Conservation (phyloP, 92 coral and sea anemone species). For the Bergia sp. region DNA sequence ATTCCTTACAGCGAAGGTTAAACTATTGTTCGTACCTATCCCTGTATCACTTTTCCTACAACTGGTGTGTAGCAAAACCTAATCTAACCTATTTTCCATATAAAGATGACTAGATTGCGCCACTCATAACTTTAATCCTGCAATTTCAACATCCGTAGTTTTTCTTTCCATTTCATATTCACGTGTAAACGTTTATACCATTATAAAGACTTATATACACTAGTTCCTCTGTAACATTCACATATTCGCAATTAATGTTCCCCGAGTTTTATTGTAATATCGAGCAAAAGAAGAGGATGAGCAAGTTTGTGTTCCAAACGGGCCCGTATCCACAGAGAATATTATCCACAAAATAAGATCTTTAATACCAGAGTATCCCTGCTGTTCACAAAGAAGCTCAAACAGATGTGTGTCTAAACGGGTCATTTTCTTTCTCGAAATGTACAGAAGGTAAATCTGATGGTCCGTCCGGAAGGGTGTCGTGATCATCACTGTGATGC, state of each 20-base stretch:
- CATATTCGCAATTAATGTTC: background rate
- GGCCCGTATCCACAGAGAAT: background rate
- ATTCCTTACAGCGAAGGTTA: too few species aligned
- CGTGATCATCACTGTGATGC: constrained; percentile 14
- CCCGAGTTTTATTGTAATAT: background rate
- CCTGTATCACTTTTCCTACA: too few species aligned
- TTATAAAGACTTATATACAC: background rate
- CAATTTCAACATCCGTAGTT: background rate
- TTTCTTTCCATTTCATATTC: background rate
- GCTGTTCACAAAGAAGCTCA: background rate
- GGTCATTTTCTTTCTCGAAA: background rate
- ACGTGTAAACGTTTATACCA: background rate
- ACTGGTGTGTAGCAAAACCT: too few species aligned
- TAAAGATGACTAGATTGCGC: too few species aligned
- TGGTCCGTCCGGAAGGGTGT: background rate
- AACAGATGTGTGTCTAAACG: constrained; percentile 22
- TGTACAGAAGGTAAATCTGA: background rate
- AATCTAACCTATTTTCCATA: too few species aligned
- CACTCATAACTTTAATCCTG: background rate
- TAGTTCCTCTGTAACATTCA: background rate
- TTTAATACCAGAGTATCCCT: background rate
- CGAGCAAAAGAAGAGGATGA: background rate
- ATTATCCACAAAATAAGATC: background rate
- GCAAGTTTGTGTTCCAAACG: background rate
- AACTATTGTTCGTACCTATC: too few species aligned